These are phyloP conservation scores for Malacoraja senta DNA, from an alignment of 2,797 vertebrate species.

Conservation along the genomic window DNA sequence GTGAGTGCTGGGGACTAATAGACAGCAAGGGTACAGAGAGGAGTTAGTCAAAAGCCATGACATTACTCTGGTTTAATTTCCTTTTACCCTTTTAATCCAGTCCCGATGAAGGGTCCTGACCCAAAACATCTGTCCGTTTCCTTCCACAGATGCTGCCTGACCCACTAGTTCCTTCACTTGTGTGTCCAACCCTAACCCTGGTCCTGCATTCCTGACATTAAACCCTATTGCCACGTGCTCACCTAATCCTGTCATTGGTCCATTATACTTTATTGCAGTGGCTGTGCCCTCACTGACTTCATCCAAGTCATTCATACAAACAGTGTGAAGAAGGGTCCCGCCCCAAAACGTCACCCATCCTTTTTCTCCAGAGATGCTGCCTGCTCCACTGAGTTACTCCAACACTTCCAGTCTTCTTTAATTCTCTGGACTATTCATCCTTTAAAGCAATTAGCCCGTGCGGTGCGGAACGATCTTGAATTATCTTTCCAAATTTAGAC, in stretches of 20 bases:
- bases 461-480: not conserved
- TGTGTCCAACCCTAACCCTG: not conserved
- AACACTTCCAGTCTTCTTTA: not conserved
- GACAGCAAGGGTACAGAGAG: not conserved
- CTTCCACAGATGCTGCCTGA: no score
- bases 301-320: not conserved
- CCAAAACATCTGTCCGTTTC: no score
- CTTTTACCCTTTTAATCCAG: not conserved
- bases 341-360: no score
- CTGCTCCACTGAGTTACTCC: not conserved
- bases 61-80: not conserved
- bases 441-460: not conserved
- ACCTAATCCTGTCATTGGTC: not conserved
- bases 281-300: not conserved
- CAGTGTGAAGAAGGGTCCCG: no score
- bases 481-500: not conserved
- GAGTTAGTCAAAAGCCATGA: not conserved
- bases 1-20: not conserved
- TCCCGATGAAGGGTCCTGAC: no score
- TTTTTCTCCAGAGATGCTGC: no score
- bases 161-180: no score
- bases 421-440: not conserved
- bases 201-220: not conserved
- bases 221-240: not conserved
- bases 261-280: not conserved